Base-by-base conservation (phyloP, 2,797 vertebrate genomes). In the Oceanodroma leucorhoa region DNA sequence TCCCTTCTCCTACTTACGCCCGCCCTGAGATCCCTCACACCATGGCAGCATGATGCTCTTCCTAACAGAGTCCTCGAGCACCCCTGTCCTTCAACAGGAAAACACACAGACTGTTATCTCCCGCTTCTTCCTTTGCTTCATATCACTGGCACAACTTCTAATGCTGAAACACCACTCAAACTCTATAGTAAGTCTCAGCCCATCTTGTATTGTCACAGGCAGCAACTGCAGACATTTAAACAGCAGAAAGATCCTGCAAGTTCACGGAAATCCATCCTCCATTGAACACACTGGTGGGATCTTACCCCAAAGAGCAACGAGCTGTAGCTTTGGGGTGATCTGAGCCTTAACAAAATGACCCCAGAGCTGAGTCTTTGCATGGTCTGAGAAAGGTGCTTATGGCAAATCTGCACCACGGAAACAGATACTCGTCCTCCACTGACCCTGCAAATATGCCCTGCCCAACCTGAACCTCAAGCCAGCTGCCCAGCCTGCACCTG, bases 31-130 rank as follows among this genome's bases (percentile, higher is more conserved):
- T 6, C 36, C n/a, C 24, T 58, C 69, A 61, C 11, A 11, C 14
- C 51, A 14, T 1, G 3, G 57, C 51, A 76, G n/a, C 4, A 0
- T 1, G 19, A 18, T n/a, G 29, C 13, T 23, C 54, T 36, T 34
- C 54, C 55, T 29, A 43, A 32, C 6, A 19, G 17, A 67, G 50
- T 30, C 60, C 55, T 27, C 0, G 0, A 48, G 40, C 70, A 64
- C 5, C 50, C 23, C 65, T 17, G 32, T 21, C 29, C 60, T 73
- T 77, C 23, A 29, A 1, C 54, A 23, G 26, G 38, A 71, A 46
- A 90, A 50, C 50, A 89, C 9, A 29, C 16, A 36, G 5, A 24
- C 29, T 36, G 38, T 10, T 23, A 41, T 15, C 61, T 83, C 17
- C 58, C 34, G 32, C 34, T 43, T 80, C 48, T 38, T 67, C 72